Conservation (phyloP, 2,797 vertebrate species). For the Coluber constrictor region DNA sequence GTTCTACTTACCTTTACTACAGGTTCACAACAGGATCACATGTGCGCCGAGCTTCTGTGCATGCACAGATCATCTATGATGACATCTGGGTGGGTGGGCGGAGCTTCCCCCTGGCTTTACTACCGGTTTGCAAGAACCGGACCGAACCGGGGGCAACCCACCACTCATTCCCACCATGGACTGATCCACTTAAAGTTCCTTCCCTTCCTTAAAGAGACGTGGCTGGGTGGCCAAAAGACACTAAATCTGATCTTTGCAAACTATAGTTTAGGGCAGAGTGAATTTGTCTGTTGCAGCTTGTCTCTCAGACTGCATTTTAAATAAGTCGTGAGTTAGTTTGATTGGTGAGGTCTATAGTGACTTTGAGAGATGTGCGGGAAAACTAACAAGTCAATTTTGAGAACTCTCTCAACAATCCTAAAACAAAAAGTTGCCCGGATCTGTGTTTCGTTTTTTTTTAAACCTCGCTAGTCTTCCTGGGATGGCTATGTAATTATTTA, state of each 20-base stretch:
- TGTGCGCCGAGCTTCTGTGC: no score
- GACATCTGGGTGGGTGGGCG: no score
- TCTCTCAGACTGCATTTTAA: not conserved
- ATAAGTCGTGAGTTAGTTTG: not conserved
- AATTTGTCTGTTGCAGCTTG: not conserved
- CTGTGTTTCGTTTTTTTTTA: not conserved
- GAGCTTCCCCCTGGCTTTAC: no score
- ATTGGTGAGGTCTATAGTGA: not conserved
- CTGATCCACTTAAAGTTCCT: not conserved
- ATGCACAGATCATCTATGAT: no score
- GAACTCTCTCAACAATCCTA: not conserved
- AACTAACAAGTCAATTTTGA: not conserved
- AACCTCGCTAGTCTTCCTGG: not conserved
- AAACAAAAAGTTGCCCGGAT: not conserved
- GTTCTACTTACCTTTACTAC: no score
- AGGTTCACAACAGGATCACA: no score
- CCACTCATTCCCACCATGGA: not conserved
- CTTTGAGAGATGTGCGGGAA: not conserved
- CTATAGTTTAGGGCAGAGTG: not conserved
- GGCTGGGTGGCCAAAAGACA: not conserved
- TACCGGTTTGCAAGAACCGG: no score
- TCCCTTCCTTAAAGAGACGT: not conserved
- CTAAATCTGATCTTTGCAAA: not conserved
- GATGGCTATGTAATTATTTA: not conserved
- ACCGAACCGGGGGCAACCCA: no score